phyloP scores from a whole-genome alignment of 2,113 vertebrate species.

The Orycteropus afer region DNA sequence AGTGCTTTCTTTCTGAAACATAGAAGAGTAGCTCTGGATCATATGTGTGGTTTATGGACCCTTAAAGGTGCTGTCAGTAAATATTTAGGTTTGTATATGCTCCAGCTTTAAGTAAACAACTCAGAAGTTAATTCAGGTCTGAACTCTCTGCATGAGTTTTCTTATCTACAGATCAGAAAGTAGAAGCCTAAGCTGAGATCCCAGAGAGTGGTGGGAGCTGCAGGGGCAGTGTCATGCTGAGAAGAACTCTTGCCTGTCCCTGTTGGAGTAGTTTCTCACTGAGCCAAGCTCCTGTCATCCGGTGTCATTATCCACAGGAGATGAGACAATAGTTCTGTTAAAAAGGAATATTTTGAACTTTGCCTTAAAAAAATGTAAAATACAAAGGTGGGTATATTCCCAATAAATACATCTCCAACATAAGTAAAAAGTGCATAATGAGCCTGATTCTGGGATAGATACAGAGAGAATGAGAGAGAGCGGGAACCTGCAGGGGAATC shows the following conservation, averaged over 20 bases:
- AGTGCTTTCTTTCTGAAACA: neutral
- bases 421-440: neutral
- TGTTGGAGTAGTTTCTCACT: neutral
- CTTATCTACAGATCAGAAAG: conserved; percentile 14
- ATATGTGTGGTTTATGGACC: neutral
- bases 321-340: neutral
- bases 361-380: conserved; percentile 36
- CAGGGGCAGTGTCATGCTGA: neutral
- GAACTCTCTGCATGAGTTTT: neutral
- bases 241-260: neutral
- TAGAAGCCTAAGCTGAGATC: neutral
- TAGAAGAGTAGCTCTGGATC: neutral
- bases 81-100: neutral
- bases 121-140: conserved; percentile 6
- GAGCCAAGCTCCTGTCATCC: conserved; percentile 47
- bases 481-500: neutral
- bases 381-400: neutral
- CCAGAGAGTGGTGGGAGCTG: neutral
- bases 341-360: neutral
- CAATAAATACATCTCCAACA: neutral
- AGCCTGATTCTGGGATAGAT: neutral
- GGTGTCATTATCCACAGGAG: neutral
- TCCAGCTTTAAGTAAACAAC: neutral
- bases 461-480: conserved; percentile 15
- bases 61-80: neutral